Base-by-base conservation (phyloP, 2,888 invertebrate species). In the Andrena dorsata region DNA sequence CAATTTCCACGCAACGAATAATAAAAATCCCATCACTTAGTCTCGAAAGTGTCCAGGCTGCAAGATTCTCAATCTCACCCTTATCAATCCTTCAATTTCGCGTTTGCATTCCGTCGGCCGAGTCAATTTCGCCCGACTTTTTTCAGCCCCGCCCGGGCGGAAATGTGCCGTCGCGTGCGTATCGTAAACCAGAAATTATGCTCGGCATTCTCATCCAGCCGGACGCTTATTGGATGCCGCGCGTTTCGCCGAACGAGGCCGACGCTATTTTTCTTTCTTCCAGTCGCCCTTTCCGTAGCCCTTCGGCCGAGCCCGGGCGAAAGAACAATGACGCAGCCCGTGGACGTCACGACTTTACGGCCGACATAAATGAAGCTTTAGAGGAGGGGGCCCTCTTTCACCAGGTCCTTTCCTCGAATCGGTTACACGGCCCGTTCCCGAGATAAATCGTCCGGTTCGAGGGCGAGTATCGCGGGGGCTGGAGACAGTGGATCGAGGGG, bases 101-200 rank as follows among this genome's bases (percentile, higher is more conserved):
- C n/a, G 47, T n/a, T 28, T n/a, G 28, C 65, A n/a, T 65, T 65
- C 47, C 47, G 8, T 0, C 65, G 32, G 7, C 16, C 16, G 41
- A 56, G 16, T 26, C 47, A 16, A 20, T 63, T 63, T 23, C 41
- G 0, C 13, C 23, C 10, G 13, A n/a, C 13, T 16, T 68, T 68
- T 68, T 16, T 1, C 20, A 26, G 23, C 56, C 41, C 3, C 23
- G 3, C 53, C 23, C 20, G 8, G 3, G 1, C n/a, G 56, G 23
- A 8, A 26, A 26, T 32, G 20, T 5, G 2, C 6, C 16, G 10
- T 35, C 20, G n/a, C 26, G 32, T 58, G 35, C 58, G 64, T 26
- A 65, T 51, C 56, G 71, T 65, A 76, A 76, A 76, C 26, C 58
- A 74, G 66, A 47, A 80, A 68, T 75, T 63, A 75, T 75, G 32